Base-by-base conservation (phyloP, 2,888 invertebrate species). In the Ophonus ardosiacus region DNA sequence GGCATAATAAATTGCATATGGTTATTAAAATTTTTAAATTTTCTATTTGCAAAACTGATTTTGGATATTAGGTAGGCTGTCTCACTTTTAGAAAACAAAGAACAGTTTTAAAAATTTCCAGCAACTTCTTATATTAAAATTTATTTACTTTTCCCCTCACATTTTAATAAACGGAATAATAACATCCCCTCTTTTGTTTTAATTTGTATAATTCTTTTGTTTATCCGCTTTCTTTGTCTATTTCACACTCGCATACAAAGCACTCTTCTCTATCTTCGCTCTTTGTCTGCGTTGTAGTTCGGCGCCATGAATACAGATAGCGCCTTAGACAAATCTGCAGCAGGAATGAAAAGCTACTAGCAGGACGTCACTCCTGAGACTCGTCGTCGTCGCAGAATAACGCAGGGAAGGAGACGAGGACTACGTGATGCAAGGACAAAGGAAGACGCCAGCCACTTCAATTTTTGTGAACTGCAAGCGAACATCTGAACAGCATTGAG, bases 261-360 rank as follows among this genome's bases (percentile, higher is more conserved):
- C 31, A 31, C 31, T 10, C 13, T 8, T 51, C 13, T 13, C 43
- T 51, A 51, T 59, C 17, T 17, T 15, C 59, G 63, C 17, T 63
- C 18, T 13, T 13, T 24, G 18, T 18, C 18, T 21, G 18, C 63
- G 71, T 40, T 43, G 71, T 43, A 74, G 71, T 74, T 74, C 71
- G 71, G 87, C 88, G 87, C 88, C 86, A 88, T 88, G 88, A 88
- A 88, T 88, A 88, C 88, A 88, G 87, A 88, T 88, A 87, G 88
- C 87, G 87, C 87, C 88, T 88, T 88, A 88, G 88, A 88, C 87
- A 88, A 88, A 88, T 88, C 87, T 87, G 86, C 87, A 87, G 88
- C 87, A 84, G 84, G 65, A 84, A 88, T 88, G 88, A 88, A 88
- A 88, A 87, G 88, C 87, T 88, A 89, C 88, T 88, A 68, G 59